Conservation (phyloP, 2,113 vertebrate genomes). For the Rana temporaria region DNA sequence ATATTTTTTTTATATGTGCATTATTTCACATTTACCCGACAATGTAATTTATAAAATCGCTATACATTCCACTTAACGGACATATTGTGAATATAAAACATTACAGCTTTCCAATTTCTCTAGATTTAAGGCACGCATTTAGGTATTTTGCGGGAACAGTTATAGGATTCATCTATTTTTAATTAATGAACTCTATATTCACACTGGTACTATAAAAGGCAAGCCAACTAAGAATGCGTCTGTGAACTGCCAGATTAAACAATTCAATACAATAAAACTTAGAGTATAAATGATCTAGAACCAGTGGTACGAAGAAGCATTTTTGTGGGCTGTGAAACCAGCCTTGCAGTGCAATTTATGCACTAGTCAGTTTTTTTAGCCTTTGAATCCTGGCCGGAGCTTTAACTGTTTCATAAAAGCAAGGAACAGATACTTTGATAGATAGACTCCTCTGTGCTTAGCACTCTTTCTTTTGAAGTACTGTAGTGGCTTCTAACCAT, state of each 20-base stretch:
- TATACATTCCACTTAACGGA: too few species aligned
- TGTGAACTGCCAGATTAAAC: background rate
- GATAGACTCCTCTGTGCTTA: slow-evolving; percentile 31
- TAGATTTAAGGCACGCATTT: too few species aligned
- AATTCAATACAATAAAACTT: background rate
- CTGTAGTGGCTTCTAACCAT: slow-evolving; percentile 10
- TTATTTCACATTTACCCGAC: too few species aligned
- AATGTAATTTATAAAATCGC: too few species aligned
- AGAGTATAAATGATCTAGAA: background rate
- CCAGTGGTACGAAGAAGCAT: background rate
- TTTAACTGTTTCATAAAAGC: slow-evolving; percentile 24
- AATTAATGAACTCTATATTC: too few species aligned
- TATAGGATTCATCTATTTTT: too few species aligned
- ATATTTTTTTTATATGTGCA: too few species aligned
- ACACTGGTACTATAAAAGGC: too few species aligned
- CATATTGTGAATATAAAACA: too few species aligned
- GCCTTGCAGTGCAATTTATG: background rate
- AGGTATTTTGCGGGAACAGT: too few species aligned
- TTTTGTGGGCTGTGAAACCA: background rate
- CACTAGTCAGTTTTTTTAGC: slow-evolving; percentile 8
- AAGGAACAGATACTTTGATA: slow-evolving; percentile 30
- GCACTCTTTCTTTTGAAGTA: slow-evolving; percentile 13
- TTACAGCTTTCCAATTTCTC: too few species aligned
- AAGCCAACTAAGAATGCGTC: too few species aligned
- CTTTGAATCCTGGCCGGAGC: slow-evolving; percentile 31